Percentiles rank a stretch among this genome's conserved stretches.
Conservation (phyloP, 2,888 invertebrate genomes). For the Thera britannica region DNA sequence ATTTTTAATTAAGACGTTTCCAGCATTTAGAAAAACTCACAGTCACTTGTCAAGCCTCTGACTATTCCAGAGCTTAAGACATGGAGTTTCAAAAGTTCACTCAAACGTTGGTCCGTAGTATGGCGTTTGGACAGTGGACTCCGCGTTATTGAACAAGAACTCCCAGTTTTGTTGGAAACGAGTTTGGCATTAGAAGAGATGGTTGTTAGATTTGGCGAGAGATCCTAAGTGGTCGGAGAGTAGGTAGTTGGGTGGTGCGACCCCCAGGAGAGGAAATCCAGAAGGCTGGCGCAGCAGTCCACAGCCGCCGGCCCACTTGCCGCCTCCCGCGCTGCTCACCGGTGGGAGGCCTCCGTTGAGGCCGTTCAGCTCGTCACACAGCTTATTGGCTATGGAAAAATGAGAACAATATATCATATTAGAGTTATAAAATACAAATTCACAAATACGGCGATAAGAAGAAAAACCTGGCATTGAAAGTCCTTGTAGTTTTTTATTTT, state of each 20-base stretch:
- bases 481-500: too few species aligned
- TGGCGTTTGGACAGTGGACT: slow-evolving; percentile 14
- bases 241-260: slow-evolving; percentile 85
- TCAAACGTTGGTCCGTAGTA: slow-evolving; percentile 19
- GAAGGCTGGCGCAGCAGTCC: slow-evolving; percentile 86
- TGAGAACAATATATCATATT: slow-evolving; percentile 13
- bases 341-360: slow-evolving; percentile 66
- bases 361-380: slow-evolving; percentile 77
- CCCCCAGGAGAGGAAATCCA: slow-evolving; percentile 85
- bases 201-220: slow-evolving; percentile 85
- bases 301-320: slow-evolving; percentile 86
- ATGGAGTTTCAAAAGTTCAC: slow-evolving; percentile 13
- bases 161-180: slow-evolving; percentile 35
- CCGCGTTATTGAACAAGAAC: slow-evolving; percentile 30
- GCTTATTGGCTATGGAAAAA: slow-evolving; percentile 70
- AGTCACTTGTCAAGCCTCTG: slow-evolving; percentile 23
- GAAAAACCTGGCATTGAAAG: too few species aligned
- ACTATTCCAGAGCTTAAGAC: background rate
- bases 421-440: too few species aligned
- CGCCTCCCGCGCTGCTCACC: slow-evolving; percentile 69
- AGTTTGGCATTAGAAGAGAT: slow-evolving; percentile 84
- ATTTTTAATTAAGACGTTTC: slow-evolving; percentile 16
- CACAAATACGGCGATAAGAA: too few species aligned
- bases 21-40: slow-evolving; percentile 22
- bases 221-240: slow-evolving; percentile 86